Conservation (phyloP, 2,113 vertebrate species). For the Elephantulus edwardii region DNA sequence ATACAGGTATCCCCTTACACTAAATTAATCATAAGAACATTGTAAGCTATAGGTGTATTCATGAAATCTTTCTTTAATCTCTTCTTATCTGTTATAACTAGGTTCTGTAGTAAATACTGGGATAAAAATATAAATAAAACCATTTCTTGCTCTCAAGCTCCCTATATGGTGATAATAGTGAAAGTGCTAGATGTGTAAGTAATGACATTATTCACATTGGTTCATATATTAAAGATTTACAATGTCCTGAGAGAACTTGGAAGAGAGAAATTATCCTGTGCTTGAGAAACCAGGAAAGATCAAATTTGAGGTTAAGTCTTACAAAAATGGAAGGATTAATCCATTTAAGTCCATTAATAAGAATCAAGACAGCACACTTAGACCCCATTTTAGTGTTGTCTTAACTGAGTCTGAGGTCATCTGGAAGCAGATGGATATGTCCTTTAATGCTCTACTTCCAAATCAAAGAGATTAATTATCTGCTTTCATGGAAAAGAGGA, state of each 20-base stretch:
- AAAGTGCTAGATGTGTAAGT: neutral
- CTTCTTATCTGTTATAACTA: neutral
- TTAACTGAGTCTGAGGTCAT: neutral
- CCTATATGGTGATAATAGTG: neutral
- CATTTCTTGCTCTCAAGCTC: neutral
- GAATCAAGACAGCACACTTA: neutral
- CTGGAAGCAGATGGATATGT: neutral
- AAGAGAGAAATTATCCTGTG: constrained; percentile 2
- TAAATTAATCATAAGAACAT: neutral
- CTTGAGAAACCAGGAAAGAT: constrained; percentile 2
- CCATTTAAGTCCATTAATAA: neutral
- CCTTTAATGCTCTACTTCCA: neutral
- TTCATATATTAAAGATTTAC: constrained; percentile 21
- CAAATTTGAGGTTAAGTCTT: neutral
- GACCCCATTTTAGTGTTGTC: neutral
- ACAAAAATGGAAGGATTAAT: neutral
- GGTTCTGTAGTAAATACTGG: neutral
- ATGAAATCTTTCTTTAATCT: neutral
- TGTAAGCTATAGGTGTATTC: neutral
- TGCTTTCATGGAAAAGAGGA: neutral
- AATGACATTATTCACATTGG: neutral
- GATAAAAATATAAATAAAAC: neutral
- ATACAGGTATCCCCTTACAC: neutral
- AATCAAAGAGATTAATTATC: neutral
- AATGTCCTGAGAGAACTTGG: neutral